Base-by-base conservation (phyloP, 1,140 invertebrate genomes). In the Tetragnatha versicolor region DNA sequence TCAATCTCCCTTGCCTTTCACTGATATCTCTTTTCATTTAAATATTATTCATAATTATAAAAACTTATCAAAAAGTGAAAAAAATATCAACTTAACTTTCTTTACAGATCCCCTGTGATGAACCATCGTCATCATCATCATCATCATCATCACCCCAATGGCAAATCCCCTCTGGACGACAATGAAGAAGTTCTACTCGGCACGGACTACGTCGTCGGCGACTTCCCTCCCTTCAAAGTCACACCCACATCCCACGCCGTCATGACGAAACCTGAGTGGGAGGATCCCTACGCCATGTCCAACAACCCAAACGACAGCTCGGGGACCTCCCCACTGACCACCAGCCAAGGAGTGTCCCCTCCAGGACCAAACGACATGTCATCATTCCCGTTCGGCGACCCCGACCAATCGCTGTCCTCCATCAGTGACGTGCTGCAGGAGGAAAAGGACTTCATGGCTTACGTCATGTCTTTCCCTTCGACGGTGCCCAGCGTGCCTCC, bases 401-500 rank as follows among this genome's bases (percentile, higher is more conserved):
- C 55, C 29, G 49, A 77, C 25, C 66, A 72, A 29, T 42, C 66
- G 4, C 12, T 72, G 17, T 79, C 78, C 7, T 53, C 78, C 14
- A 79, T 79, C 4, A 72, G 42, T 31, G 79, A 80, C 29, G 69
- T 70, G 5, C 42, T 80, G 2, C 53, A 80, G 27, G 55, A 61
- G 0, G 79, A 80, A 29, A 80, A 75, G 39, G 79, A 80, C 31
- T 80, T 80, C 53, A 73, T 80, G 70, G 79, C 75, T 25, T 80
- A 72, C n/a, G 70, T 75, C 12, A 75, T 70, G 45, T 75, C 69
- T 6, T 70, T 80, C 42, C 70, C 69, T 47, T 45, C 42, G 5
- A 60, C 20, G 39, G 58, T 65, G 12, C 4, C 35, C 3, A 61
- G 9, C n/a, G 55, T 53, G 42, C 45, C 35, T 12, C 65, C 12